Evolutionary conservation across 2,888 invertebrate species (phyloP), one percentile per base, ranked within the genome.

Genomic region (Neoascia interrupta): DNA sequence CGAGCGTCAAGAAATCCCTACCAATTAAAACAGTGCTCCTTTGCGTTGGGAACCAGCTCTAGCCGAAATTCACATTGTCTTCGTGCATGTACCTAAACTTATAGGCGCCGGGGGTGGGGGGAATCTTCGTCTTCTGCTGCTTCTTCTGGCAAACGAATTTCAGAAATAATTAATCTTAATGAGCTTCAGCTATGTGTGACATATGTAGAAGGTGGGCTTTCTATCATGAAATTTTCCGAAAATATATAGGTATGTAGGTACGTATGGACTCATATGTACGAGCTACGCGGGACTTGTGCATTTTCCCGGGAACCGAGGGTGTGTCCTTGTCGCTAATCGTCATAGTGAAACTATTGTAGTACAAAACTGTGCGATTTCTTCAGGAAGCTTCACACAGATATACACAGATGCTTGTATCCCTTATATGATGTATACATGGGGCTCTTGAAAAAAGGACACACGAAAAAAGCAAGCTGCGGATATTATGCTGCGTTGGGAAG

Each of bases 1-100:
- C 26, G 16, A 56, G 56, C 72, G 39, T 66, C 16, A 49, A 61
- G 72, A 79, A 73, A 79, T 72, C 79, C 79, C 79, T 79, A 79
- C 79, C 79, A 79, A 79, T 79, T 79, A 79, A 79, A 79, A 79
- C 79, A 73, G 79, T 79, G 72, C 73, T 72, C 72, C 66, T 66
- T 66, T 79, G n/a, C n/a, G 31, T 31, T 6, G 3, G 53, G 56
- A 13, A 43, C 43, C 45, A 19, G 70, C 53, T 70, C 56, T 72
- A 63, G 60, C 72, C 72, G 10, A 79, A 79, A 68, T 56, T 79
- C 61, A 68, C 79, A 79, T 73, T 79, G 73, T 79, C 56, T 66
- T 54, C 11, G 19, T 21, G n/a, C 26, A 39, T 23, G 13, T 6
- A 31, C 31, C 8, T 31, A 31, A 3, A 6, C n/a, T n/a, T n/a